phyloP scores from a whole-genome alignment of 2,888 invertebrate genomes.

The Parthenolecanium corni region DNA sequence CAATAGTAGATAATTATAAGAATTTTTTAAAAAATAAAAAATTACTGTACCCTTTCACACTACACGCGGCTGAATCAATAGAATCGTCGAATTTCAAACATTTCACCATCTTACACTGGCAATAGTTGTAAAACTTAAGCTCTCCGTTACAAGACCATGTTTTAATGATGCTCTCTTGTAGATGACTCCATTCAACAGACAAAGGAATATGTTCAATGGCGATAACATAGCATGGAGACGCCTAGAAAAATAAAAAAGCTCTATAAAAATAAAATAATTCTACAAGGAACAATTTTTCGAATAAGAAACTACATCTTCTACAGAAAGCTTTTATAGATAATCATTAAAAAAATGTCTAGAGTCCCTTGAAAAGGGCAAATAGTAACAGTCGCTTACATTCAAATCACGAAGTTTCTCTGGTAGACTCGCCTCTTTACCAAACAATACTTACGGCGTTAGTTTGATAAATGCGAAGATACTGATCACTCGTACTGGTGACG shows the following conservation, averaged over 20 bases:
- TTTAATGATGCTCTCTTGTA: slow-evolving; percentile 16
- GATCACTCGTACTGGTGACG: slow-evolving; percentile 7
- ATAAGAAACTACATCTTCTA: too few species aligned
- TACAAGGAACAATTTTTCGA: too few species aligned
- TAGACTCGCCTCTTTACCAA: too few species aligned
- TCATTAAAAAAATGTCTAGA: too few species aligned
- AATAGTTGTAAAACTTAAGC: slow-evolving; percentile 7
- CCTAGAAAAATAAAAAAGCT: neutral
- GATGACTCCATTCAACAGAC: slow-evolving; percentile 12
- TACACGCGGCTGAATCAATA: neutral
- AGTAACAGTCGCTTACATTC: too few species aligned
- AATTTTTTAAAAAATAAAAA: neutral
- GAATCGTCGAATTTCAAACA: neutral
- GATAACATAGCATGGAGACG: neutral
- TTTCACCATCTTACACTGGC: slow-evolving; percentile 2
- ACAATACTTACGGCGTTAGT: slow-evolving; percentile 3
- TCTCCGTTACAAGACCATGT: slow-evolving; percentile 6
- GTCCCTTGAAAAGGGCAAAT: too few species aligned
- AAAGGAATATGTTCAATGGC: neutral
- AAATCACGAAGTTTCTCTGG: too few species aligned
- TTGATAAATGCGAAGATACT: slow-evolving; percentile 2
- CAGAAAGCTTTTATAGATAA: neutral
- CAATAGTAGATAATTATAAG: too few species aligned
- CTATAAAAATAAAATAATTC: neutral
- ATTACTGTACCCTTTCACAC: slow-evolving; percentile 7